Evolutionary conservation across 2,113 vertebrate species (phyloP).

Genomic region (Zingel zingel): DNA sequence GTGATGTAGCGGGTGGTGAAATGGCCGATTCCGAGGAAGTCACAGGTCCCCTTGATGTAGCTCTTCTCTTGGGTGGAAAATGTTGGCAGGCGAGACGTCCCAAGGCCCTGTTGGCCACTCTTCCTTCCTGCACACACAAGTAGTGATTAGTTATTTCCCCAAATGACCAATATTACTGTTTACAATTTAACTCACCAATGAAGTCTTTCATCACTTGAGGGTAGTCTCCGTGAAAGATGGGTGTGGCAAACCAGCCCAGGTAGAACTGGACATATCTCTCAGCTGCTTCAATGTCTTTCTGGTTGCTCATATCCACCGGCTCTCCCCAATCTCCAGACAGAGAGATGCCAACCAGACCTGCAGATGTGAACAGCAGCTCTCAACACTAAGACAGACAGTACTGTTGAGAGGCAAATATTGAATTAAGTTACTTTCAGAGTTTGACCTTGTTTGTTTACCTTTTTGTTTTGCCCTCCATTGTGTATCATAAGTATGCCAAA

Average conservation of each 20-base stretch:
- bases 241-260: conserved; percentile 96
- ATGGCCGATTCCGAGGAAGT: conserved; percentile 94
- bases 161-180: not conserved
- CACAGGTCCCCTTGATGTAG: conserved; percentile 92
- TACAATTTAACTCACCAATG: conserved; percentile 82
- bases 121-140: conserved; percentile 85
- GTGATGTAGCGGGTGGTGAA: conserved; percentile 93
- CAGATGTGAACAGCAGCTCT: conserved; percentile 40
- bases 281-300: conserved; percentile 90
- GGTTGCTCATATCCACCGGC: conserved; percentile 90
- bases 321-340: conserved; percentile 93
- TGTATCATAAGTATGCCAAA: conserved; percentile 92
- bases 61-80: conserved; percentile 93
- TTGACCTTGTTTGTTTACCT: conserved; percentile 80
- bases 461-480: conserved; percentile 90
- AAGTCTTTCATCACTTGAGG: conserved; percentile 95
- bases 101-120: conserved; percentile 89
- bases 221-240: conserved; percentile 95
- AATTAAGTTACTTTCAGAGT: not conserved
- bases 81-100: conserved; percentile 87
- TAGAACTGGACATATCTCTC: conserved; percentile 95
- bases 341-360: conserved; percentile 93
- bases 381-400: not conserved
- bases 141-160: not conserved
- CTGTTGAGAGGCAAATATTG: not conserved